These are phyloP conservation scores for Anabacerthia variegaticeps DNA, from an alignment of 2,797 vertebrate genomes.

Conservation along the genomic window DNA sequence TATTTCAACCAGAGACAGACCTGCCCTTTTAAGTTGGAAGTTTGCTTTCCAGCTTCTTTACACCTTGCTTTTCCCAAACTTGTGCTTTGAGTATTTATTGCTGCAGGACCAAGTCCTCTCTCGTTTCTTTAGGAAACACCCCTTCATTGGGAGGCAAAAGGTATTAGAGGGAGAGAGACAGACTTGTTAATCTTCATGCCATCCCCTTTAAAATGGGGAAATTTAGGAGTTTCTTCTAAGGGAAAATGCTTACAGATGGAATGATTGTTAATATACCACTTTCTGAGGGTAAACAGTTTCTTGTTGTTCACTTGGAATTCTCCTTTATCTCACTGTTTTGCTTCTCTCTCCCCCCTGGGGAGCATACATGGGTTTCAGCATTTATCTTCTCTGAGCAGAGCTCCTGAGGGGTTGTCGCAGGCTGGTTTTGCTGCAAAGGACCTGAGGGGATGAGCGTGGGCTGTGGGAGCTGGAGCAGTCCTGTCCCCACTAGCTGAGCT, in stretches of 20 bases:
- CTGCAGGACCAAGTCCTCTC: background rate
- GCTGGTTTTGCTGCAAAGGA: background rate
- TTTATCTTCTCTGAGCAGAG: background rate
- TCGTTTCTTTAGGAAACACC: background rate
- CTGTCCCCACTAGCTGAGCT: background rate
- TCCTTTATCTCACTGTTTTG: background rate
- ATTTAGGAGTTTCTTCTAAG: background rate
- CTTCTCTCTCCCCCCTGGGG: background rate
- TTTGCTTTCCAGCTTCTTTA: background rate
- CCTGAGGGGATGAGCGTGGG: rapidly evolving
- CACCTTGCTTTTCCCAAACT: background rate
- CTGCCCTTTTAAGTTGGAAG: background rate
- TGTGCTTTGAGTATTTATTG: background rate
- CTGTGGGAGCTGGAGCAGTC: background rate
- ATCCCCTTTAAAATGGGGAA: background rate
- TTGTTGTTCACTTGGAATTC: background rate
- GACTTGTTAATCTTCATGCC: background rate
- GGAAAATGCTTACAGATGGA: background rate
- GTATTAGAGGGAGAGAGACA: background rate
- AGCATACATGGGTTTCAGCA: rapidly evolving
- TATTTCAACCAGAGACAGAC: background rate
- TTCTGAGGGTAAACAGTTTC: background rate
- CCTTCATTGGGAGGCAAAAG: background rate
- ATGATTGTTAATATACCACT: background rate
- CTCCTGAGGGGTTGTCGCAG: background rate